Percentiles rank a stretch among this genome's conserved stretches.
phyloP scores from a whole-genome alignment of 2,797 vertebrate genomes.

The Gymnoscopelus braueri region DNA sequence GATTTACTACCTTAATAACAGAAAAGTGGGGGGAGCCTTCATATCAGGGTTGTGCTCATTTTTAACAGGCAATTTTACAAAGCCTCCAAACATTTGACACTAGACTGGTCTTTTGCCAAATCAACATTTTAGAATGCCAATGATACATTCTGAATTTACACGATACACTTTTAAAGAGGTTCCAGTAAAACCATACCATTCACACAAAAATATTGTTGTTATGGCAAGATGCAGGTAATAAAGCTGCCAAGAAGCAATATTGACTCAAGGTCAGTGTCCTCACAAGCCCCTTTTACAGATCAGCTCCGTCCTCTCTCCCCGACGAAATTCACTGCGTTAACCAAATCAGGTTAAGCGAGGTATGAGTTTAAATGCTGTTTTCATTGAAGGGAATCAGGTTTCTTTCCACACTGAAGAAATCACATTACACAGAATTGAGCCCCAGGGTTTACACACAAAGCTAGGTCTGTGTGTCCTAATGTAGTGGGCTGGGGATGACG shows the following conservation, averaged over 20 bases:
- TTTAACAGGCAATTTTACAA: too few species aligned
- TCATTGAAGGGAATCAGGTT: slow-evolving; percentile 47
- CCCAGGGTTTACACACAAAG: slow-evolving; percentile 35
- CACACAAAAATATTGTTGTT: not conserved
- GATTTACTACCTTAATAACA: not conserved
- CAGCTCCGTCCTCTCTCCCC: slow-evolving; percentile 9
- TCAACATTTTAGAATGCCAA: too few species aligned
- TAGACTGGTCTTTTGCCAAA: too few species aligned
- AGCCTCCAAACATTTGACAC: too few species aligned
- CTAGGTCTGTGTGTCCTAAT: slow-evolving; percentile 26
- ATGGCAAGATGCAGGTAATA: not conserved
- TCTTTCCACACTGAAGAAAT: slow-evolving; percentile 44
- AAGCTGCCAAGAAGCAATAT: not conserved
- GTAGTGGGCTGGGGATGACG: too few species aligned
- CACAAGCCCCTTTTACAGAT: slow-evolving; percentile 5
- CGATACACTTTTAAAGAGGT: too few species aligned
- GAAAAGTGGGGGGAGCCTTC: slow-evolving; percentile 2
- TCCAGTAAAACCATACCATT: not conserved
- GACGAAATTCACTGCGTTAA: slow-evolving; percentile 22
- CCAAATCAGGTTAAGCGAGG: slow-evolving; percentile 43
- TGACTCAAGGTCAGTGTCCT: slow-evolving; percentile 12
- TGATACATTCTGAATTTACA: too few species aligned
- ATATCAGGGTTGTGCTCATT: slow-evolving; percentile 11
- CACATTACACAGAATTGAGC: slow-evolving; percentile 50
- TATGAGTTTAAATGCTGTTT: slow-evolving; percentile 35